Percentiles rank a stretch among this genome's conserved stretches.
phyloP scores from a whole-genome alignment of 2,888 invertebrate genomes.

The Stramonita haemastoma region DNA sequence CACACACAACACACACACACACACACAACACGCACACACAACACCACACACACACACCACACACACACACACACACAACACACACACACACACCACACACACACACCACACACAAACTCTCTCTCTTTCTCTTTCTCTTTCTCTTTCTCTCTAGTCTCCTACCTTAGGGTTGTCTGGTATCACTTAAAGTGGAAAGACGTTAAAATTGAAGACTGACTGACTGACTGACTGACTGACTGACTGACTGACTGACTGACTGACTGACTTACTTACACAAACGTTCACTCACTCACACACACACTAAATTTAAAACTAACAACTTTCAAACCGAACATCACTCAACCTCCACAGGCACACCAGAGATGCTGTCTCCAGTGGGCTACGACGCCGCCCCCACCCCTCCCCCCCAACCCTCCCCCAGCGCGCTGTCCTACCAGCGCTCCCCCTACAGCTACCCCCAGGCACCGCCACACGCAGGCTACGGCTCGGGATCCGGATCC shows the following conservation, averaged over 20 bases:
- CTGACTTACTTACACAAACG: too few relatives aligned
- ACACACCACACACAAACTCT: too few relatives aligned
- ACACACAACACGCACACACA: neutral
- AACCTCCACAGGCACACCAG: conserved; percentile 64
- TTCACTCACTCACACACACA: neutral
- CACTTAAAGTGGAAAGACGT: too few relatives aligned
- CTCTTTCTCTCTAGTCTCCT: too few relatives aligned
- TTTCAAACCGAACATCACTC: neutral
- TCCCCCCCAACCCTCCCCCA: conserved; percentile 72
- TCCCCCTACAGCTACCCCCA: conserved; percentile 52
- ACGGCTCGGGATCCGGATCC: neutral
- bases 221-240: too few relatives aligned
- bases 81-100: neutral
- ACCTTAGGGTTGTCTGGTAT: too few relatives aligned
- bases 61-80: neutral
- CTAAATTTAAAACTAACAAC: neutral
- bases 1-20: neutral
- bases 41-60: neutral
- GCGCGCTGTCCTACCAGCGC: conserved; percentile 60
- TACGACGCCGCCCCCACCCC: conserved; percentile 71
- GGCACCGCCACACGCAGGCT: neutral
- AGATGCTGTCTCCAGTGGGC: conserved; percentile 71
- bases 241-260: too few relatives aligned
- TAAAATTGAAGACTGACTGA: too few relatives aligned
- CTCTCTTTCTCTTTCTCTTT: too few relatives aligned